Conservation (phyloP, 2,888 invertebrate species). For the Onchidella celtica region DNA sequence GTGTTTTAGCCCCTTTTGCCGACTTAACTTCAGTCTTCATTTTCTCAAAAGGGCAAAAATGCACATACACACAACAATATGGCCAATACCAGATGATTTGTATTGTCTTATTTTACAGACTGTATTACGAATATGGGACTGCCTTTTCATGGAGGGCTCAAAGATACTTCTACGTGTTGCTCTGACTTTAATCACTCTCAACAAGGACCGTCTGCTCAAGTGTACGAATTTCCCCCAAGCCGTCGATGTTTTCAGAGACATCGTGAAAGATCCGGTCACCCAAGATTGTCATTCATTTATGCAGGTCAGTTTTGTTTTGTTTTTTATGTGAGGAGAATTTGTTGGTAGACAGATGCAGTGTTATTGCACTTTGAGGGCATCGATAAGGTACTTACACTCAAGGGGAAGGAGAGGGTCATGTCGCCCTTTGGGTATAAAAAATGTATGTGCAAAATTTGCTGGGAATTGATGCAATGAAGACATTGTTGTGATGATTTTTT, state of each 20-base stretch:
- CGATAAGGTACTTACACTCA: too few relatives aligned
- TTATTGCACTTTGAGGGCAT: too few relatives aligned
- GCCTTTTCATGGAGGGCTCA: constrained; percentile 95
- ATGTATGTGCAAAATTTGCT: too few relatives aligned
- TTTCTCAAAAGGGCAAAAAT: too few relatives aligned
- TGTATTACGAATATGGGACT: constrained; percentile 96
- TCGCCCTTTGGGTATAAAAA: not conserved
- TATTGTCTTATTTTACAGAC: constrained; percentile 83
- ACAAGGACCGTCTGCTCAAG: constrained; percentile 84
- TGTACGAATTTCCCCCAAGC: constrained; percentile 91
- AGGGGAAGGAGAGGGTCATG: not conserved
- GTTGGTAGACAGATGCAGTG: too few relatives aligned
- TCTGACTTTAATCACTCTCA: constrained; percentile 87
- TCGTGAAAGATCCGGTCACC: constrained; percentile 89
- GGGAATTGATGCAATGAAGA: too few relatives aligned
- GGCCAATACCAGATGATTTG: too few relatives aligned
- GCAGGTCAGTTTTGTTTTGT: constrained; percentile 84
- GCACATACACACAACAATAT: too few relatives aligned
- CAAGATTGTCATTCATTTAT: constrained; percentile 94
- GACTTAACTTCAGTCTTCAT: too few relatives aligned
- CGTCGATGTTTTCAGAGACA: constrained; percentile 90
- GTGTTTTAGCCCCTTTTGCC: too few relatives aligned
- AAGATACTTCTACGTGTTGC: constrained; percentile 95
- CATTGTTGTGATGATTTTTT: too few relatives aligned
- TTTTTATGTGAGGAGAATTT: too few relatives aligned